Evolutionary conservation across 2,797 vertebrate genomes (phyloP).

Genomic region (Tokudaia muenninki): DNA sequence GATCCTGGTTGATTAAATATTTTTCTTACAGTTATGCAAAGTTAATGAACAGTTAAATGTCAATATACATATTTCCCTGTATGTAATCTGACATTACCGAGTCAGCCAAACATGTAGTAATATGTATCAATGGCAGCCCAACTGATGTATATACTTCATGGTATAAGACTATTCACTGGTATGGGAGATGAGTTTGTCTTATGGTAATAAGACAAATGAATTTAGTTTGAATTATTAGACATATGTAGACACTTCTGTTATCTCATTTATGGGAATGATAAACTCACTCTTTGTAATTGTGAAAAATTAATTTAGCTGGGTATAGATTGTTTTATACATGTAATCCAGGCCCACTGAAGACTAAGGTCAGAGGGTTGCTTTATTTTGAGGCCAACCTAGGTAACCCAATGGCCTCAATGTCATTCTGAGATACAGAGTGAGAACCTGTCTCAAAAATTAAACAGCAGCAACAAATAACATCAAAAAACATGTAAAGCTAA

Average conservation of each 20-base stretch:
- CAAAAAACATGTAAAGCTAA: not conserved
- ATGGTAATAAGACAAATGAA: not conserved
- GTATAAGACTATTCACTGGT: not conserved
- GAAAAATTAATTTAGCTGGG: not conserved
- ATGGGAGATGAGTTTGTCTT: constrained; percentile 1
- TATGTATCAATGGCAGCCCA: not conserved
- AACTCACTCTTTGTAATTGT: constrained; percentile 22
- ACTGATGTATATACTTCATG: constrained; percentile 1
- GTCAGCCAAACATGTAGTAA: not conserved
- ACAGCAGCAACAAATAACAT: not conserved
- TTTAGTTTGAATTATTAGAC: not conserved
- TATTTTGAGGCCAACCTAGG: not conserved
- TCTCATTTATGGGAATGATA: not conserved
- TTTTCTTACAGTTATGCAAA: not conserved
- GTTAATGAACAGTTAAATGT: constrained; percentile 6
- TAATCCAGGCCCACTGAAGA: not conserved
- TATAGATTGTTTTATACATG: not conserved
- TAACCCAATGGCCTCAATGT: not conserved
- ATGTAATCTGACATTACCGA: constrained; percentile 10
- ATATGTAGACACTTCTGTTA: not conserved
- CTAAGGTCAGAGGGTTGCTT: not conserved
- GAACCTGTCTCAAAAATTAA: not conserved
- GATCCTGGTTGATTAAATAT: not conserved
- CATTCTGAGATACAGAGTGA: not conserved
- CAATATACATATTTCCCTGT: not conserved